Percentiles rank a stretch among this genome's conserved stretches.
These are phyloP conservation scores for Acleris holmiana DNA, from an alignment of 2,888 invertebrate genomes.

Conservation along the genomic window DNA sequence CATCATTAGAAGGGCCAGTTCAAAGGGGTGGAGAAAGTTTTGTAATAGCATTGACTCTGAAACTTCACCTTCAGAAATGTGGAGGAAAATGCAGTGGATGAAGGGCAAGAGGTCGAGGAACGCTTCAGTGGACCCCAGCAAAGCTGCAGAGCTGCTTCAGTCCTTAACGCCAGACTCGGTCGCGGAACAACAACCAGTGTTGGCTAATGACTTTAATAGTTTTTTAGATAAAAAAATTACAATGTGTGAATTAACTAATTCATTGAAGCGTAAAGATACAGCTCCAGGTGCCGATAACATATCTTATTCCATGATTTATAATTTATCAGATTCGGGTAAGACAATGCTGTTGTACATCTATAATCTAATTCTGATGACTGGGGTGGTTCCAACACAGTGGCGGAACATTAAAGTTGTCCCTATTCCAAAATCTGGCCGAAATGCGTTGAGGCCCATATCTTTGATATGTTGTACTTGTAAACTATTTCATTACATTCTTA, in stretches of 20 bases:
- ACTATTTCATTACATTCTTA: conserved; percentile 4
- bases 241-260: conserved; percentile 29
- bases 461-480: conserved; percentile 2
- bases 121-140: too few species aligned
- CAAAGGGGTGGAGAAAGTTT: too few species aligned
- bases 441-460: not conserved
- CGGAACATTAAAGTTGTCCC: conserved; percentile 38
- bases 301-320: conserved; percentile 39
- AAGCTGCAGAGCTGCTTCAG: not conserved
- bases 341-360: conserved; percentile 29
- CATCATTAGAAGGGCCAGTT: too few species aligned
- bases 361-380: conserved; percentile 22
- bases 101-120: too few species aligned
- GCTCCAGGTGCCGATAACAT: conserved; percentile 39
- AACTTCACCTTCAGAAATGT: too few species aligned
- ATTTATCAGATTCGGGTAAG: conserved; percentile 33
- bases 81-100: too few species aligned
- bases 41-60: too few species aligned
- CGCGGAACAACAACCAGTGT: not conserved
- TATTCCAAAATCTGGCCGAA: conserved; percentile 37
- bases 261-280: too few species aligned
- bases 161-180: not conserved
- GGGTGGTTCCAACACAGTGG: conserved; percentile 39
- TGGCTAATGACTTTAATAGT: conserved; percentile 20
- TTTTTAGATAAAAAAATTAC: conserved; percentile 25